phyloP scores from a whole-genome alignment of 2,888 invertebrate genomes.

The Amiota communis region DNA sequence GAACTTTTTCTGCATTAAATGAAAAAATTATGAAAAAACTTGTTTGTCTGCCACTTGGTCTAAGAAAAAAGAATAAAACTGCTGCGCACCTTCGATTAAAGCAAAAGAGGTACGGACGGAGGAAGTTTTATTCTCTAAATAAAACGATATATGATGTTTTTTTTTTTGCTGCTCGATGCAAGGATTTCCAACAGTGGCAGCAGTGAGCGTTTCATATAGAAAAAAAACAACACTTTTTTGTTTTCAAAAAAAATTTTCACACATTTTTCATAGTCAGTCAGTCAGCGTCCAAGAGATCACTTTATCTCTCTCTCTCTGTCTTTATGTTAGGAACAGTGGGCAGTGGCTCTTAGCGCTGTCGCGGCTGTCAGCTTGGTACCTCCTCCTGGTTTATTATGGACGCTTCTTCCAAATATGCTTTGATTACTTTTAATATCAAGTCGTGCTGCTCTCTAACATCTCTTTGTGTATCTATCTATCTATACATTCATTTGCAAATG shows the following conservation, averaged over 20 bases:
- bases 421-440: constrained; percentile 21
- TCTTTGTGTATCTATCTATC: constrained; percentile 46
- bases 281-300: constrained; percentile 44
- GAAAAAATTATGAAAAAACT: constrained; percentile 37
- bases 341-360: constrained; percentile 49
- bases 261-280: constrained; percentile 71
- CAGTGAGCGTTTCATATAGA: background rate
- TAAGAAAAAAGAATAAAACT: constrained; percentile 40
- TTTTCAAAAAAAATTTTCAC: constrained; percentile 68
- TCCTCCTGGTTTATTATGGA: constrained; percentile 55
- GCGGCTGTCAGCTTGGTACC: constrained; percentile 56
- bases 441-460: constrained; percentile 26
- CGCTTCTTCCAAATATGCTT: constrained; percentile 30
- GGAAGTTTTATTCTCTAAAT: constrained; percentile 53
- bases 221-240: background rate
- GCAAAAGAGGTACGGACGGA: constrained; percentile 44
- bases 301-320: constrained; percentile 34
- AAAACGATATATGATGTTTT: constrained; percentile 36
- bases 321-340: constrained; percentile 47
- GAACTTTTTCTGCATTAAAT: constrained; percentile 69
- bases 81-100: background rate
- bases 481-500: no score
- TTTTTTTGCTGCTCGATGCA: constrained; percentile 42
- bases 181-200: constrained; percentile 25
- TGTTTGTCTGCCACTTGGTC: constrained; percentile 61